Evolutionary conservation across 35 echinoderm and acorn worm genomes (phyloP), one percentile per base, ranked within the genome.

Genomic region (Heliocidaris tuberculata): DNA sequence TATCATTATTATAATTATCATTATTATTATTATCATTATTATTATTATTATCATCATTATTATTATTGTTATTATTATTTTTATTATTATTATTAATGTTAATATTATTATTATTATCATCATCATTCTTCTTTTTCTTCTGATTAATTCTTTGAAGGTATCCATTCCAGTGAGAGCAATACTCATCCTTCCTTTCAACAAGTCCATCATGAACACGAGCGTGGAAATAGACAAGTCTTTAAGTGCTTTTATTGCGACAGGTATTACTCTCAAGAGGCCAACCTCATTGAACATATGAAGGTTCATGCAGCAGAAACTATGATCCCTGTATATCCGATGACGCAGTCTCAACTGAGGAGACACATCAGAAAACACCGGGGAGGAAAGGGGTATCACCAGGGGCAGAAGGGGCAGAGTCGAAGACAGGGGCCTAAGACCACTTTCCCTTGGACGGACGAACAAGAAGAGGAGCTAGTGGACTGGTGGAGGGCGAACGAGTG

Each of bases 361-460:
- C 65, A 78, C 8, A 24, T 24, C 2, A n/a, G 65, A n/a, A n/a
- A 0, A n/a, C 60, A 70, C 60, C 19, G 17, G 2, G 19, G 19
- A n/a, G 21, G 65, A n/a, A 78, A 89, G 32, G 29, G 32, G 13
- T 48, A 89, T 17, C 29, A 9, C 15, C 87, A 48, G 32, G 87
- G 87, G 29, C 47, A 48, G 87, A 32, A 42, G 30, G 31, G 29
- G 15, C 5, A 30, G 6, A n/a, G 87, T 32, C 35, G 35, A 42
- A 89, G 87, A 42, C 31, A 48, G 50, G 92, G 92, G 13, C 92
- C 92, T 5, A 93, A 54, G 49, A 32, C 92, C 4, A 70, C 60
- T 5, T 93, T 93, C 19, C 92, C 92, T 2, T 93, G 92, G 92
- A 93, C 92, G 11, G 92, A 93, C 21, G 21, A 16, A 15, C 92